phyloP scores from a whole-genome alignment of 2,113 vertebrate species.

The Anseranas semipalmata region DNA sequence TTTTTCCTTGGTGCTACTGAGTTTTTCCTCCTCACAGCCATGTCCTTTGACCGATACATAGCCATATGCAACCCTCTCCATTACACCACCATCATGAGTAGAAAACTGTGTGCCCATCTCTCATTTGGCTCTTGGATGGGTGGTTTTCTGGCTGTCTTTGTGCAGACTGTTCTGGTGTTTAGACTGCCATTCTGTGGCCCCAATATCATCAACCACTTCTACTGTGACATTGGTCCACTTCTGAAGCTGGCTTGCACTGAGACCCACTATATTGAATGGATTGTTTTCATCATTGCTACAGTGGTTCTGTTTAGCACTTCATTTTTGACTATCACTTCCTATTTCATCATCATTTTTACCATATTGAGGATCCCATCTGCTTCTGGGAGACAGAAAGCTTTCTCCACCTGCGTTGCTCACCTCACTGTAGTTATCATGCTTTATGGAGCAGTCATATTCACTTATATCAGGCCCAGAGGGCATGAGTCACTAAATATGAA shows the following conservation, averaged over 20 bases:
- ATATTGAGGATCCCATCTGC: not conserved
- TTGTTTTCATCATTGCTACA: not conserved
- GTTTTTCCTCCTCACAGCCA: conserved; percentile 35
- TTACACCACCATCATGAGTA: conserved; percentile 17
- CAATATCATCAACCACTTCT: not conserved
- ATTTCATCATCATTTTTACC: not conserved
- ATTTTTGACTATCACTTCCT: not conserved
- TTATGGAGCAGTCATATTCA: not conserved
- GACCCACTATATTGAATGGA: not conserved
- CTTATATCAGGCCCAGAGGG: not conserved
- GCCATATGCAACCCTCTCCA: conserved; percentile 34
- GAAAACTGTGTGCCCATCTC: not conserved
- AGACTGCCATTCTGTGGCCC: not conserved
- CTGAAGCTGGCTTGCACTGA: not conserved
- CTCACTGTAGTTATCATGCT: not conserved
- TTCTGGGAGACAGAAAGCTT: not conserved
- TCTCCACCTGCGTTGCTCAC: not conserved
- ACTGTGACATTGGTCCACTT: not conserved
- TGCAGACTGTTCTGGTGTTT: not conserved
- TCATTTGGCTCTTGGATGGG: conserved; percentile 30
- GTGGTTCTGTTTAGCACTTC: not conserved
- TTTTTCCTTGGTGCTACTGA: conserved; percentile 33
- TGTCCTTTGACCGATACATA: conserved; percentile 32
- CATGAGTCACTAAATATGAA: not conserved
- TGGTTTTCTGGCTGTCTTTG: not conserved